These are phyloP conservation scores for Sebastiscus tertius DNA, from an alignment of 2,797 vertebrate genomes.

Conservation along the genomic window DNA sequence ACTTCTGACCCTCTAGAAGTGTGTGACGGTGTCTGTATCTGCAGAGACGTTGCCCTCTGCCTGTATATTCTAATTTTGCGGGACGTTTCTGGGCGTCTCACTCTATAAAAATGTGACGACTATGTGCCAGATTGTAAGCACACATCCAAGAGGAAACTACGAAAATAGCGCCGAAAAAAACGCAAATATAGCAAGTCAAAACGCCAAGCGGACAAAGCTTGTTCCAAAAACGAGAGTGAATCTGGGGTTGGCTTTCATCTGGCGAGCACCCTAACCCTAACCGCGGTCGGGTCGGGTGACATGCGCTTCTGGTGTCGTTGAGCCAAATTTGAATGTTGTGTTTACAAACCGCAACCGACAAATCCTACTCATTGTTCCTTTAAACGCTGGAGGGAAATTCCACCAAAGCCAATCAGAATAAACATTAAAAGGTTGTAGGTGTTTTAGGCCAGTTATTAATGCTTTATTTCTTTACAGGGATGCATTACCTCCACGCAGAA, in stretches of 20 bases:
- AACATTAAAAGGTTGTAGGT: background rate
- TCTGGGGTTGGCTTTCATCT: background rate
- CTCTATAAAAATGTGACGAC: background rate
- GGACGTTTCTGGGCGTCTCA: background rate
- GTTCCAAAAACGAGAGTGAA: background rate
- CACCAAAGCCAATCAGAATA: background rate
- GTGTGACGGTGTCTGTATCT: background rate
- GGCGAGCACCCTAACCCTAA: background rate
- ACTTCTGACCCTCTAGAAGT: background rate
- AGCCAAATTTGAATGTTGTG: background rate
- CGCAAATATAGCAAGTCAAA: background rate
- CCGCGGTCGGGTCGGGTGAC: rapidly evolving
- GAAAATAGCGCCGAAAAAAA: background rate
- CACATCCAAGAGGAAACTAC: background rate
- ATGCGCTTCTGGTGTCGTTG: background rate
- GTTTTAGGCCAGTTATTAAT: background rate
- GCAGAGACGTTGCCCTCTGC: background rate
- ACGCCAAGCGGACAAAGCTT: background rate
- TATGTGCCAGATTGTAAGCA: background rate
- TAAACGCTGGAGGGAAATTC: background rate
- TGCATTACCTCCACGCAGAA: constrained; percentile 98
- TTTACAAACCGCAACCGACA: background rate
- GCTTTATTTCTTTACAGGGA: constrained; percentile 80
- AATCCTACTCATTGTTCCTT: background rate
- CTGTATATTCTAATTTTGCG: background rate